Conservation (phyloP, 2,888 invertebrate genomes). For the Volucella inanis region DNA sequence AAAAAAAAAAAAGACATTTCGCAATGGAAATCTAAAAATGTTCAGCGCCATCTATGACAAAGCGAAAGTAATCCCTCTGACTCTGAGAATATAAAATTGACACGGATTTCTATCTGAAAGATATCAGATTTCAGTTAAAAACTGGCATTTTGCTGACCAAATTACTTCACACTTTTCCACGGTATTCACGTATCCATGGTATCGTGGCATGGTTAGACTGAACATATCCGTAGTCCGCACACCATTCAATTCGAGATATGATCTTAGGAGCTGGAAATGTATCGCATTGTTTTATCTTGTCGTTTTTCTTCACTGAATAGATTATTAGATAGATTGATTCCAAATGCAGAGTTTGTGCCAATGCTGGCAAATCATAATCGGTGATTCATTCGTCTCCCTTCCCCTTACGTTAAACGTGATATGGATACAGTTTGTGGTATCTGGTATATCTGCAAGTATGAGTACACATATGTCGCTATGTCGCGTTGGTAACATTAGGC, state of each 20-base stretch:
- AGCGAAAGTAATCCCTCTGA: background rate
- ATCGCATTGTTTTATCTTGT: constrained; percentile 67
- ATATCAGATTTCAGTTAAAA: constrained; percentile 7
- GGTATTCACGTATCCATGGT: too few relatives aligned
- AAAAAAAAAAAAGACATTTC: too few relatives aligned
- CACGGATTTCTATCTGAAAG: constrained; percentile 29
- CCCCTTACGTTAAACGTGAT: too few relatives aligned
- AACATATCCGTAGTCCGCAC: constrained; percentile 20
- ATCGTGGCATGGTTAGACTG: constrained; percentile 24
- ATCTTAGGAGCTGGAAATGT: constrained; percentile 63
- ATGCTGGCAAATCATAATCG: constrained; percentile 56
- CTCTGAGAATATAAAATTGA: constrained; percentile 1
- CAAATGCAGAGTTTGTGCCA: constrained; percentile 13
- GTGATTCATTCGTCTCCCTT: background rate
- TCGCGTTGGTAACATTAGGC: constrained; percentile 29
- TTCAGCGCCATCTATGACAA: background rate
- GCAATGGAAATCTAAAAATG: background rate
- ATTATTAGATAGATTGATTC: constrained; percentile 40
- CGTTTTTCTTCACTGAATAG: constrained; percentile 46
- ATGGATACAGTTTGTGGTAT: too few relatives aligned
- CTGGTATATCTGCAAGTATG: background rate
- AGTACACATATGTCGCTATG: constrained; percentile 9
- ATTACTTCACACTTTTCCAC: constrained; percentile 56
- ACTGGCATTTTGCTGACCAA: constrained; percentile 38
- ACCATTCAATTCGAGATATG: constrained; percentile 22